Base-by-base conservation (phyloP, 2,888 invertebrate genomes). In the Brachypterus glaber region DNA sequence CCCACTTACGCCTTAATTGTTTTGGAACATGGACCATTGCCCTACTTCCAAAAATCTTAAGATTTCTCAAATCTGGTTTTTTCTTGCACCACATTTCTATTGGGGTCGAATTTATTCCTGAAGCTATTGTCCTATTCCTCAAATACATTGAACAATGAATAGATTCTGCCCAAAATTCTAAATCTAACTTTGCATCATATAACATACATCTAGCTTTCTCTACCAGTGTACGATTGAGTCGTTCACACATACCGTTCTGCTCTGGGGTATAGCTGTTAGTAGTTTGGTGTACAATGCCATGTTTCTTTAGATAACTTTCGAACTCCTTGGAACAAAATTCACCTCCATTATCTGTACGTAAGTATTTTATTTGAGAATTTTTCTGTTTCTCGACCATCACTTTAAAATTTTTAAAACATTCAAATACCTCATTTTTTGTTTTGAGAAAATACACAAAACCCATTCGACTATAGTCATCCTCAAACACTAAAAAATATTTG, bases 1-100 rank as follows among this genome's bases (percentile, higher is more conserved):
- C 54, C 45, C 48, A 51, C 44, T 57, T 59, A 14, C 29, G 36
- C n/a, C 54, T 37, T 34, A 50, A 51, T 30, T 55, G 48, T 43
- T 57, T 53, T 2, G 57, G 55, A 13, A 59, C 39, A 40, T 58
- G 54, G 9, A 48, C 49, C 46, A 55, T 55, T 3, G 51, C 54
- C 27, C 48, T 33, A 13, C 49, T 48, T 11, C 62, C 63, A 53
- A 66, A 66, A 24, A 58, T 50, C 24, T 51, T 40, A 12, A 63
- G 18, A 18, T 59, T 47, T 29, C 38, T 44, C 1, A 67, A 18
- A 41, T 57, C 44, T 11, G 59, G 58, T 46, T 56, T 60, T 2
- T 37, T 34, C 13, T 50, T 48, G 16, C 50, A 14, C 39, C 43
- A 47, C 16, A 37, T 18, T 41, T 45, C 37, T 14, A 18, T 33